Conservation (phyloP, 2,113 vertebrate genomes). For the Salminus brasiliensis region DNA sequence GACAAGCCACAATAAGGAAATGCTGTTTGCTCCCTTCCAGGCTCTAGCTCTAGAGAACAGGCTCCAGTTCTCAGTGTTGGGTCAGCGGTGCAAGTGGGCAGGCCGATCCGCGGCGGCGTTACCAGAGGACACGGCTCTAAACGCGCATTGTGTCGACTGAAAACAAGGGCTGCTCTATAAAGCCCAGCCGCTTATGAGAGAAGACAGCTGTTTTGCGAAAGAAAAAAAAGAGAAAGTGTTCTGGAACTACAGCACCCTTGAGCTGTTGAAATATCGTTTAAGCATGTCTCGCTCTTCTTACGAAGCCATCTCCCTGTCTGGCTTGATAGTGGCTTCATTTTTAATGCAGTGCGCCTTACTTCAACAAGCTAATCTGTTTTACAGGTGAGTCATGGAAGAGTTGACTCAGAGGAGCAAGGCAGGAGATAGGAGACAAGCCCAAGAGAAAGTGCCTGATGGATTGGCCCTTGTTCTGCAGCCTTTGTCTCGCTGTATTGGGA, state of each 20-base stretch:
- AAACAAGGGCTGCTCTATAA: constrained; percentile 57
- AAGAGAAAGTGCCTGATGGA: constrained; percentile 42
- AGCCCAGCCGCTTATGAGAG: neutral
- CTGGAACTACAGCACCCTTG: constrained; percentile 13
- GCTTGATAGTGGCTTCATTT: constrained; percentile 12
- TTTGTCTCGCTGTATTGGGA: constrained; percentile 17
- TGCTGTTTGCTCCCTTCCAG: neutral
- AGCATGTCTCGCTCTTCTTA: neutral
- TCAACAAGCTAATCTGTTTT: constrained; percentile 24
- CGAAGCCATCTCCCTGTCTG: constrained; percentile 15
- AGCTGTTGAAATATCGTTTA: constrained; percentile 13
- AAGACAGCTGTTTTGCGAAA: neutral
- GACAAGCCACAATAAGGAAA: constrained; percentile 18
- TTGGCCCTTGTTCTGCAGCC: constrained; percentile 26
- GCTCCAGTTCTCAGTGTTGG: neutral
- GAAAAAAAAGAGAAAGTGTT: neutral
- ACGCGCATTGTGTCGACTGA: constrained; percentile 58
- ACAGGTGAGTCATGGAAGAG: constrained; percentile 42
- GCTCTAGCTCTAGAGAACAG: neutral
- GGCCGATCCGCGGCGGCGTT: constrained; percentile 37
- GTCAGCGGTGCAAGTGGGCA: constrained; percentile 10
- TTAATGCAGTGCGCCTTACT: constrained; percentile 28
- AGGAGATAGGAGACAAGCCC: neutral
- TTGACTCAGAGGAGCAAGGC: constrained; percentile 20
- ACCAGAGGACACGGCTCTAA: constrained; percentile 39